Evolutionary conservation across 64 coral and sea anemone species (phyloP).

Genomic region (Pocillopora verrucosa): DNA sequence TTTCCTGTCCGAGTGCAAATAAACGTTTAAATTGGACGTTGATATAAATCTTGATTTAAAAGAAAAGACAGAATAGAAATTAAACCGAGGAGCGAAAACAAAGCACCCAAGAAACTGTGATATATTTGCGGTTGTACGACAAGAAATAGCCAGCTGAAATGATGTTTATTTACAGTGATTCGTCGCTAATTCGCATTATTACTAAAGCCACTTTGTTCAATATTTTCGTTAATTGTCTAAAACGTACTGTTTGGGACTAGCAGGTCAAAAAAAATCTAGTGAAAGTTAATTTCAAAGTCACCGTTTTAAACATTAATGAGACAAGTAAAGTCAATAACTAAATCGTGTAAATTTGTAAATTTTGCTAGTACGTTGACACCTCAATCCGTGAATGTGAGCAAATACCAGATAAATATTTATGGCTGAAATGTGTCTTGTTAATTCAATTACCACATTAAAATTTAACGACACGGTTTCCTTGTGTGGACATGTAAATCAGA

Average conservation of each 20-base stretch:
- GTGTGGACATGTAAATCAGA: not conserved
- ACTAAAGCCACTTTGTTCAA: not conserved
- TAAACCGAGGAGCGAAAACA: not conserved
- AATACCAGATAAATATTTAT: conserved; percentile 40
- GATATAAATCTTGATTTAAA: conserved; percentile 9
- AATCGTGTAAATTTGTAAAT: not conserved
- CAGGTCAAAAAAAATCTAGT: not conserved
- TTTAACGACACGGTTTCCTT: not conserved
- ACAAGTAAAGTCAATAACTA: not conserved
- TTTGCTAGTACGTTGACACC: conserved; percentile 4
- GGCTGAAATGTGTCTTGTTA: not conserved
- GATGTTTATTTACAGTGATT: not conserved
- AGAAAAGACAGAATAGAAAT: not conserved
- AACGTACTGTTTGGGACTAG: not conserved
- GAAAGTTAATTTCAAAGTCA: not conserved
- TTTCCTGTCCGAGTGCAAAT: conserved; percentile 31
- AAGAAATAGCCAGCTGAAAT: not conserved
- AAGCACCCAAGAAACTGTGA: not conserved
- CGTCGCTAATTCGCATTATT: not conserved
- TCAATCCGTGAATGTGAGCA: not conserved
- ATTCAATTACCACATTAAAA: conserved; percentile 1
- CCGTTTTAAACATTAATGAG: not conserved
- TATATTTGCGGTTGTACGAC: not conserved
- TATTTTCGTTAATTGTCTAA: not conserved
- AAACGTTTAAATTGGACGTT: not conserved